Conservation (phyloP, 23 tunicate genomes). For the Halocynthia roretzi region DNA sequence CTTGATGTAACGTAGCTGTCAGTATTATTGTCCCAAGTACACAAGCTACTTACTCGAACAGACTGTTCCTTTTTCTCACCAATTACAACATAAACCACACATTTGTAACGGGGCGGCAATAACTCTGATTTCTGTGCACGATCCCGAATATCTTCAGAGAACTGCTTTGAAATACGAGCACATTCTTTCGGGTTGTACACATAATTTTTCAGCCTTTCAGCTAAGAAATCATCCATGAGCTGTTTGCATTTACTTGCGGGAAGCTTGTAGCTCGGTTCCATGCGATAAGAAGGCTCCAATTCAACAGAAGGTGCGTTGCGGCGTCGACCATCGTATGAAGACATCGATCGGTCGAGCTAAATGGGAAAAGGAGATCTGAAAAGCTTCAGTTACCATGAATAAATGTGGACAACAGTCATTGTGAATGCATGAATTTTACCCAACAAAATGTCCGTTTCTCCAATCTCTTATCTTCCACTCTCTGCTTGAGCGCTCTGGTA, state of each 20-base stretch:
- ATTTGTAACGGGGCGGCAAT: conserved; percentile 73
- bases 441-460: conserved; percentile 48
- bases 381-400: too few relatives aligned
- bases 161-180: conserved; percentile 24
- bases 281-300: conserved; percentile 49
- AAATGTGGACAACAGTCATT: too few relatives aligned
- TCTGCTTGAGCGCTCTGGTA: conserved; percentile 32
- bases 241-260: conserved; percentile 29
- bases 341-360: conserved; percentile 18
- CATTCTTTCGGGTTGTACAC: conserved; percentile 23
- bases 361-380: neutral
- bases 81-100: conserved; percentile 59
- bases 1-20: conserved; percentile 56
- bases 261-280: conserved; percentile 43
- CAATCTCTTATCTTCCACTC: conserved; percentile 29
- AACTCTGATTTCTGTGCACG: conserved; percentile 2
- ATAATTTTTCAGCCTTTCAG: conserved; percentile 28
- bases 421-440: conserved; percentile 21
- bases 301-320: neutral
- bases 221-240: conserved; percentile 27
- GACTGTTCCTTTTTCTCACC: conserved; percentile 74
- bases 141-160: conserved; percentile 36
- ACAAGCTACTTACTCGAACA: conserved; percentile 57
- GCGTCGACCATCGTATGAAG: conserved; percentile 1
- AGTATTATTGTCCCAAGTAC: conserved; percentile 67